phyloP scores from a whole-genome alignment of 2,797 vertebrate species.

The Sphaeramia orbicularis region DNA sequence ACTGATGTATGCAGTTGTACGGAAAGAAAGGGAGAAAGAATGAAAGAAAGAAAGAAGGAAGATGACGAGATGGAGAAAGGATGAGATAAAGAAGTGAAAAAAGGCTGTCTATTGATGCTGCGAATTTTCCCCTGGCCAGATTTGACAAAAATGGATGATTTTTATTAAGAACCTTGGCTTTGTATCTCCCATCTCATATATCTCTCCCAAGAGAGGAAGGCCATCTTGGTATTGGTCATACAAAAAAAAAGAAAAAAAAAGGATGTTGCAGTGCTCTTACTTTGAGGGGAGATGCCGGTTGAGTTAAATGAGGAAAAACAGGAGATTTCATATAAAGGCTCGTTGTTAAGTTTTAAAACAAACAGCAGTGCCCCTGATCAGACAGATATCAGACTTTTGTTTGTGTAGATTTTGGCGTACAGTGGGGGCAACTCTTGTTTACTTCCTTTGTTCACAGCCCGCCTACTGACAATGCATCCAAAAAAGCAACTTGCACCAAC shows the following conservation, averaged over 20 bases:
- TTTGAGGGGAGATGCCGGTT: slow-evolving; percentile 26
- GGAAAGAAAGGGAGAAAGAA: slow-evolving; percentile 47
- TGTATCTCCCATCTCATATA: slow-evolving; percentile 79
- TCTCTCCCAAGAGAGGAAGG: slow-evolving; percentile 78
- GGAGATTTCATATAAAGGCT: background rate
- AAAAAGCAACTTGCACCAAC: slow-evolving; percentile 15
- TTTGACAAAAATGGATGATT: slow-evolving; percentile 86
- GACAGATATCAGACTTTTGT: slow-evolving; percentile 6
- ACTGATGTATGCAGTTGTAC: slow-evolving; percentile 66
- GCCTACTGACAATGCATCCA: background rate
- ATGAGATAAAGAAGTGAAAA: slow-evolving; percentile 49
- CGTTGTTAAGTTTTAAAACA: slow-evolving; percentile 34
- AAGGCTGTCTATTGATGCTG: slow-evolving; percentile 70
- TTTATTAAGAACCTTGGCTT: slow-evolving; percentile 84
- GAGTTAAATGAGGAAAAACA: slow-evolving; percentile 23
- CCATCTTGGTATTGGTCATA: slow-evolving; percentile 61
- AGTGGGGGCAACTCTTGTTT: background rate
- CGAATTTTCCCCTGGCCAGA: slow-evolving; percentile 76
- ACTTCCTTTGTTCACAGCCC: background rate
- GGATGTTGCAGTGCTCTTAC: slow-evolving; percentile 39
- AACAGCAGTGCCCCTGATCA: slow-evolving; percentile 4
- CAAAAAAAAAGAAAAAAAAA: slow-evolving; percentile 20
- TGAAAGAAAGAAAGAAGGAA: slow-evolving; percentile 44
- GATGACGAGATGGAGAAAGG: slow-evolving; percentile 47
- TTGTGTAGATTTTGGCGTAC: background rate